phyloP scores from a whole-genome alignment of 2,113 vertebrate species.

The Deroptyus accipitrinus region DNA sequence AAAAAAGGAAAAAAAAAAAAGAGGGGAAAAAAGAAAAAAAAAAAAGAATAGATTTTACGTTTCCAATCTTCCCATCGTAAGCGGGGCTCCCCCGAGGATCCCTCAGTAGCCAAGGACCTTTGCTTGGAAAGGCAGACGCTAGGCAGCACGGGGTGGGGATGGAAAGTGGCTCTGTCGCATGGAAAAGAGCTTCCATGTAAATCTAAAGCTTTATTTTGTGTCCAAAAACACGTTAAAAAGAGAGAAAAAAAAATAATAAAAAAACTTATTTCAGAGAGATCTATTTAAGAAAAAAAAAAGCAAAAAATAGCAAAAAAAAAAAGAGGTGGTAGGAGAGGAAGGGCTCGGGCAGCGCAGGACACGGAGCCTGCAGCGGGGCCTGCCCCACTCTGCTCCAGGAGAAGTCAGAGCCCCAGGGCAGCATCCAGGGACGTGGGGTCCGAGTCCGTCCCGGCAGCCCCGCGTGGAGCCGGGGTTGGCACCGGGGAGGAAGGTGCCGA shows the following conservation, averaged over 20 bases:
- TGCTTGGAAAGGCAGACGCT: not conserved
- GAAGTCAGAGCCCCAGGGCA: not conserved
- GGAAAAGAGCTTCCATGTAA: conserved; percentile 67
- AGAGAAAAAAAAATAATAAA: not conserved
- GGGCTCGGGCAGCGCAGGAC: not conserved
- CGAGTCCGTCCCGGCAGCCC: not conserved
- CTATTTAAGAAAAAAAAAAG: conserved; percentile 23
- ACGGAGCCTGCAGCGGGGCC: not conserved
- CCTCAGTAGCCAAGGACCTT: conserved; percentile 23
- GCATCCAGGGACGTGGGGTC: not conserved
- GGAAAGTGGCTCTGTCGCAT: conserved; percentile 35
- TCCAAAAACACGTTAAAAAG: conserved; percentile 43
- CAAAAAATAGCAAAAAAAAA: not conserved
- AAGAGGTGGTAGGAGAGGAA: not conserved
- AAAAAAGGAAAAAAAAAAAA: not conserved
- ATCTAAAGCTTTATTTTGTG: conserved; percentile 69
- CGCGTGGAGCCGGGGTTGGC: not conserved
- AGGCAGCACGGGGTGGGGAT: conserved; percentile 9
- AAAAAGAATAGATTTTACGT: conserved; percentile 25
- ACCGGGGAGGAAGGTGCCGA: not conserved
- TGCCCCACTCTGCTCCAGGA: not conserved
- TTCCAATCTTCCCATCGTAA: conserved; percentile 32
- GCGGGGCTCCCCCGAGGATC: conserved; percentile 1
- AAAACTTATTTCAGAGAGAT: conserved; percentile 9
- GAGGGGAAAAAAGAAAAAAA: not conserved